Evolutionary conservation across 2,888 invertebrate species (phyloP).

Genomic region (Plebejus argus): DNA sequence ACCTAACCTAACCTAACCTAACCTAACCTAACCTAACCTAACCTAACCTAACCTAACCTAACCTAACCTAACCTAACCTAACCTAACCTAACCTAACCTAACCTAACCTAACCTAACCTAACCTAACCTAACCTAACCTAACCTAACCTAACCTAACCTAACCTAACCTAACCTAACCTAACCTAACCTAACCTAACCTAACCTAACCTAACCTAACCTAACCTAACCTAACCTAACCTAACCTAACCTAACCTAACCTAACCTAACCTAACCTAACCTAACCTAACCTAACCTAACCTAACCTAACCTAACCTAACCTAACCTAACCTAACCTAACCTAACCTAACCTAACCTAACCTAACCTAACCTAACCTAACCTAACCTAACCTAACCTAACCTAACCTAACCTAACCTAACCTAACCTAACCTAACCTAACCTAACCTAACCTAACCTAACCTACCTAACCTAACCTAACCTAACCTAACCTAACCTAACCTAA

Average conservation of each 20-base stretch:
- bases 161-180: conserved; percentile 38
- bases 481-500: conserved; percentile 37
- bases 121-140: no score
- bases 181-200: conserved; percentile 39
- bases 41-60: no score
- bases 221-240: conserved; percentile 38
- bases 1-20: no score
- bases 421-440: conserved; percentile 33
- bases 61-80: no score
- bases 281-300: conserved; percentile 37
- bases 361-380: conserved; percentile 16
- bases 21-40: no score
- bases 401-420: conserved; percentile 20
- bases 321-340: conserved; percentile 30
- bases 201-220: conserved; percentile 39
- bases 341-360: conserved; percentile 20
- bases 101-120: no score
- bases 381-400: conserved; percentile 20
- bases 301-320: conserved; percentile 38
- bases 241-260: conserved; percentile 38
- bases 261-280: conserved; percentile 38
- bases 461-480: conserved; percentile 38
- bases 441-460: no score
- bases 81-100: no score
- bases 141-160: no score